Conservation (phyloP, 35 echinoderm and acorn worm species). For the Ophioderma brevispina region DNA sequence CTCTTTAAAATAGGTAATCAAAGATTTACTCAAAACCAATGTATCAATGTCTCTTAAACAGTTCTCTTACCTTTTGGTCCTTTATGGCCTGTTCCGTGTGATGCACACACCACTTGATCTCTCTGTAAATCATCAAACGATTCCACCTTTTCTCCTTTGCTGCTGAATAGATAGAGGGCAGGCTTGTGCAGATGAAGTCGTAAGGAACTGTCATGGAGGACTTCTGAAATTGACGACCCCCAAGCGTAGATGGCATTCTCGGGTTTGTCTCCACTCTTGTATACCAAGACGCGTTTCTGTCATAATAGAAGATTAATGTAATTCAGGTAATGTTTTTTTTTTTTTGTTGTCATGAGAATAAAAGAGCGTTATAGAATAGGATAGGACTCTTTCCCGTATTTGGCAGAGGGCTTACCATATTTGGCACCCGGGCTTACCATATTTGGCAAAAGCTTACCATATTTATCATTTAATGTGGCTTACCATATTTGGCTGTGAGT, state of each 20-base stretch:
- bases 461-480: too few species aligned
- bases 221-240: conserved; percentile 65
- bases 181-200: conserved; percentile 51
- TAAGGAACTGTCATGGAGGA: conserved; percentile 55
- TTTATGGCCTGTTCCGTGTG: conserved; percentile 61
- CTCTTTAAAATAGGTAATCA: too few species aligned
- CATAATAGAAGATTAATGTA: too few species aligned
- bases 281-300: conserved; percentile 85
- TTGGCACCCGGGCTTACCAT: background rate
- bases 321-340: too few species aligned
- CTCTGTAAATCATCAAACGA: conserved; percentile 62
- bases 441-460: too few species aligned
- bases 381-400: too few species aligned
- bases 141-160: conserved; percentile 36
- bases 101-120: conserved; percentile 77
- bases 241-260: conserved; percentile 63
- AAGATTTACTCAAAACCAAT: too few species aligned
- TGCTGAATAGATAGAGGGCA: conserved; percentile 66
- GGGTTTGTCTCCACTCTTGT: conserved; percentile 67
- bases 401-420: background rate
- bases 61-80: conserved; percentile 67
- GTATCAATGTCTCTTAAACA: too few species aligned
- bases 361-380: too few species aligned
- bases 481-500: conserved; percentile 86
- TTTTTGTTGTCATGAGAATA: too few species aligned